Conservation (phyloP, 1,140 invertebrate genomes). For the Caerostris extrusa region DNA sequence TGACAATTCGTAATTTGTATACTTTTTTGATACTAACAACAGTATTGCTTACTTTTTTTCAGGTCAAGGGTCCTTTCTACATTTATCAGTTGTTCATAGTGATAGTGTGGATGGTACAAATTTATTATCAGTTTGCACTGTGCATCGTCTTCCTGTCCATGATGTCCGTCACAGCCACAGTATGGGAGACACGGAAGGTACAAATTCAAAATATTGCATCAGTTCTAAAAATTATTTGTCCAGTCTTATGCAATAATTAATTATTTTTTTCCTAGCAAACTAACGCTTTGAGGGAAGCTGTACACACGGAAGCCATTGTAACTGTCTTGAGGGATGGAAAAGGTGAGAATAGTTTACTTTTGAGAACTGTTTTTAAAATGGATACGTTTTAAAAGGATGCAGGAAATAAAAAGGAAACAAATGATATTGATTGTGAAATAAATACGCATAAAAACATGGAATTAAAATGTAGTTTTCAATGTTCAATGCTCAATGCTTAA, state of each 20-base stretch:
- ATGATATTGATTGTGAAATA: too few relatives aligned
- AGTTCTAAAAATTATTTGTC: background rate
- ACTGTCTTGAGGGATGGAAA: slow-evolving; percentile 79
- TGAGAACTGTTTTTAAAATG: background rate
- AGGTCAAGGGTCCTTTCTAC: slow-evolving; percentile 82
- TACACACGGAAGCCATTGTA: slow-evolving; percentile 78
- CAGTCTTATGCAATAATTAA: background rate
- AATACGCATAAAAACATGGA: too few relatives aligned
- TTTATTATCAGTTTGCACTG: slow-evolving; percentile 81
- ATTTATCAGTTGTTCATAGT: slow-evolving; percentile 82
- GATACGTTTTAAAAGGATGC: background rate
- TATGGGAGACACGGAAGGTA: slow-evolving; percentile 81
- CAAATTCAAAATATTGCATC: background rate
- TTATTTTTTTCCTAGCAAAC: slow-evolving; percentile 77
- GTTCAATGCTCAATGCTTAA: too few relatives aligned
- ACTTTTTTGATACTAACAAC: too few relatives aligned
- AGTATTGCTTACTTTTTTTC: too few relatives aligned
- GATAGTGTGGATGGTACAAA: slow-evolving; percentile 81
- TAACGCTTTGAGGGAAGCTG: slow-evolving; percentile 77
- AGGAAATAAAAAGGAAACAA: background rate
- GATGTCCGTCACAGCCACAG: slow-evolving; percentile 80
- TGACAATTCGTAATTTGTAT: too few relatives aligned
- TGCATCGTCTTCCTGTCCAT: slow-evolving; percentile 81
- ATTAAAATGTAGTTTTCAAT: too few relatives aligned
- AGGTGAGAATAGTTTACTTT: slow-evolving; percentile 57